phyloP scores from a whole-genome alignment of 2,888 invertebrate species.

The Microctonus brassicae region DNA sequence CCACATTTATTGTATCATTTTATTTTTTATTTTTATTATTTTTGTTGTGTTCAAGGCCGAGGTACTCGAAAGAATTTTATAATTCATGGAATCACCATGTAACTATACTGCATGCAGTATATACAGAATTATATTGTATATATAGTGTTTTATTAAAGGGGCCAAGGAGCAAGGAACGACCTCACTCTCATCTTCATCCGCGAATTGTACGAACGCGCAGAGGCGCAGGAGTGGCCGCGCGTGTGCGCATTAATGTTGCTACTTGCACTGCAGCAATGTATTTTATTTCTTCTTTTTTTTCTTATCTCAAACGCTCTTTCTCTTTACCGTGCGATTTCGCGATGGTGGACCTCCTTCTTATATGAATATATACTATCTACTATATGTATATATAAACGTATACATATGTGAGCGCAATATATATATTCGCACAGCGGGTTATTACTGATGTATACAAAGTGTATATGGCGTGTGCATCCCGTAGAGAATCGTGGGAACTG shows the following conservation, averaged over 20 bases:
- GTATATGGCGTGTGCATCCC: slow-evolving; percentile 10
- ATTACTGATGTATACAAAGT: slow-evolving; percentile 19
- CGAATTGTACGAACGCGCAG: not conserved
- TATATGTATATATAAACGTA: too few relatives aligned
- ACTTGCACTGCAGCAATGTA: not conserved
- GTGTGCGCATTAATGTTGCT: not conserved
- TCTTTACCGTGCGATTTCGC: not conserved
- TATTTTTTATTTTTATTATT: not conserved
- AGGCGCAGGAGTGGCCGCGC: slow-evolving; percentile 18
- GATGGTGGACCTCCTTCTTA: not conserved
- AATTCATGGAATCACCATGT: slow-evolving; percentile 23
- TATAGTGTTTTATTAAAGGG: slow-evolving; percentile 26
- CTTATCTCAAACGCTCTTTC: not conserved
- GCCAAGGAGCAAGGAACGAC: slow-evolving; percentile 35
- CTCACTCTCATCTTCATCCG: slow-evolving; percentile 37
- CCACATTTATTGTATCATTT: not conserved
- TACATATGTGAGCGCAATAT: slow-evolving; percentile 8
- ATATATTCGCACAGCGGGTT: slow-evolving; percentile 17
- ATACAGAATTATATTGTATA: too few relatives aligned
- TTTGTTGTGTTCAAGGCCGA: slow-evolving; percentile 11
- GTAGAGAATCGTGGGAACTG: slow-evolving; percentile 32
- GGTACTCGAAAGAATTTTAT: slow-evolving; percentile 22
- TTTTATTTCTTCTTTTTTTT: not conserved
- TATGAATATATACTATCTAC: too few relatives aligned
- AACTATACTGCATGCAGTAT: slow-evolving; percentile 5